Evolutionary conservation across 2,797 vertebrate genomes (phyloP), one percentile per base, ranked within the genome.

Genomic region (Apogon hyalosoma): DNA sequence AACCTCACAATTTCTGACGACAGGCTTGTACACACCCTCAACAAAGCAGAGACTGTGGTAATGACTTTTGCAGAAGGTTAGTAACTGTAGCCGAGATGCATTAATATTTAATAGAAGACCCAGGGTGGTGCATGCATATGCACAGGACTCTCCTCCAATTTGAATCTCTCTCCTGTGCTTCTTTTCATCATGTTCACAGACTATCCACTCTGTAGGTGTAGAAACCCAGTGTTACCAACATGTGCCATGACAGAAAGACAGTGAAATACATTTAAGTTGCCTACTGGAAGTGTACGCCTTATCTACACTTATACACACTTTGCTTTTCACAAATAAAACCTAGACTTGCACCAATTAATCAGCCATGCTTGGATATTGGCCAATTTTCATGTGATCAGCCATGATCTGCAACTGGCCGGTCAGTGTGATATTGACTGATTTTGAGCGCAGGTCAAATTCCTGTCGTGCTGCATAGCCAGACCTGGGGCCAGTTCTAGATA

Each of bases 101-200:
- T 92, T 84, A 77, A 91, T 92, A 90, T 87, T 92, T 91, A 36
- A 92, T 83, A 61, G 59, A 73, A 83, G 67, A 88, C 85, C 72
- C 88, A 83, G 80, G 79, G 73, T 76, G 75, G 77, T 66, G 70
- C 57, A 39, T 65, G 56, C 69, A 62, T 71, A 63, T 43, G 77
- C 76, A 53, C 76, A 71, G 69, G 66, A 80, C 80, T 74, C 68
- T 76, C 54, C 69, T 73, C 51, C 19, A 5, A 24, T 61, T 55
- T 45, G 39, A 70, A 63, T 56, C 63, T 45, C 45, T 79, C 63
- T 53, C 46, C 4, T 13, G 52, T 58, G 67, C 67, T 50, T 74
- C 40, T 19, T 31, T 50, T 66, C 72, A 69, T 73, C 21, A 19
- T 48, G 63, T 36, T 14, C 1, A 0, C 43, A 49, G 48, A 18